A percentile compares a stretch with the other conserved stretches of the same genome.
These are phyloP conservation scores for Glyptemys insculpta DNA, from an alignment of 2,797 vertebrate species.

Conservation along the genomic window DNA sequence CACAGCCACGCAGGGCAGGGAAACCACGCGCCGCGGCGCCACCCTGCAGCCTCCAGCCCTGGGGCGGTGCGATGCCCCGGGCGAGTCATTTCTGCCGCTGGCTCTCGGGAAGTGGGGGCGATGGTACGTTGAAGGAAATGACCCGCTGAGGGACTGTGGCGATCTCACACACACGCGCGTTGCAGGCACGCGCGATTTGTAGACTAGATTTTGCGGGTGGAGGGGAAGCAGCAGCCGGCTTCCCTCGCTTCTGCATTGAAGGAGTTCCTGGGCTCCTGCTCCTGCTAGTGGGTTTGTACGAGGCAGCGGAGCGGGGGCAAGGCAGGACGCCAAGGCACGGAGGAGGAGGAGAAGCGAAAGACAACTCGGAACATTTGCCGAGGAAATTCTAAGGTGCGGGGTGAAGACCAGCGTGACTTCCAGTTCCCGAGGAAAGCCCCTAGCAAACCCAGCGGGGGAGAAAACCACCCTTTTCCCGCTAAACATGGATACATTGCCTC, in stretches of 20 bases:
- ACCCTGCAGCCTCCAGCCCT: not conserved
- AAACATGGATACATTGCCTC: constrained; percentile 89
- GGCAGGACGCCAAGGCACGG: constrained; percentile 31
- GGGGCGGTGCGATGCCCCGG: not conserved
- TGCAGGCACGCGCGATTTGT: too few species aligned
- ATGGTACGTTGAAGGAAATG: constrained; percentile 44
- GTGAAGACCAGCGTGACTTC: constrained; percentile 31
- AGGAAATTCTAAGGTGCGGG: constrained; percentile 11
- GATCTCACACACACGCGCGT: not conserved
- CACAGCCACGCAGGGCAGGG: not conserved
- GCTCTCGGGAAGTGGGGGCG: not conserved
- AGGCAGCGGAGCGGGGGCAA: constrained; percentile 50
- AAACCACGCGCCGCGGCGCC: not conserved
- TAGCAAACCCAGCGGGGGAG: constrained; percentile 26
- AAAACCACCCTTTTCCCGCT: constrained; percentile 25
- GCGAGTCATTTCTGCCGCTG: not conserved
- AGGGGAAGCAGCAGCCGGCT: constrained; percentile 15
- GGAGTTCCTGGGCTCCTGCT: constrained; percentile 12
- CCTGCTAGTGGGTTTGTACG: not conserved
- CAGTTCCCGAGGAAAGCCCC: constrained; percentile 41
- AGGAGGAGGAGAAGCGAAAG: not conserved
- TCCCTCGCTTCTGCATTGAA: not conserved
- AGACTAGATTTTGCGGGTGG: not conserved
- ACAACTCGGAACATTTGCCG: constrained; percentile 32
- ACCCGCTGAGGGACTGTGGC: constrained; percentile 69